Percentiles rank a stretch among this genome's conserved stretches.
These are phyloP conservation scores for Conistra vaccinii DNA, from an alignment of 2,888 invertebrate genomes.

Conservation along the genomic window DNA sequence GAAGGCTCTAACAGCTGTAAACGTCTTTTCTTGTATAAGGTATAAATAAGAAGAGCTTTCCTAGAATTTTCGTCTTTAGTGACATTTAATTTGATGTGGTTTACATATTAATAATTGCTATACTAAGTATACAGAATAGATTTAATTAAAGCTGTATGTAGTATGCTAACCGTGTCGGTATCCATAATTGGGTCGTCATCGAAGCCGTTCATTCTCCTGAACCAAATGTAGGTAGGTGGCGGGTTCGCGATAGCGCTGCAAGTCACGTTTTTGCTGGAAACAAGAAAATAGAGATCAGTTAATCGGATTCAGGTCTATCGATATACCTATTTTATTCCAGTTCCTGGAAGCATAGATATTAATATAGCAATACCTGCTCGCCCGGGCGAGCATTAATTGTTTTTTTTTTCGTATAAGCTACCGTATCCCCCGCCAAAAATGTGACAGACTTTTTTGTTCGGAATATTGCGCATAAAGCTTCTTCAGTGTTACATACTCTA, in stretches of 20 bases:
- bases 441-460: too few species aligned
- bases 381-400: too few species aligned
- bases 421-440: too few species aligned
- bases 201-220: conserved; percentile 70
- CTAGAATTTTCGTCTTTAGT: neutral
- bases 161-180: conserved; percentile 77
- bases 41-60: neutral
- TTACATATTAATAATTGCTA: neutral
- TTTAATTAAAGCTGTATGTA: neutral
- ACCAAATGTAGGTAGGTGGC: conserved; percentile 81
- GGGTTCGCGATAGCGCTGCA: conserved; percentile 85
- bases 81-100: neutral
- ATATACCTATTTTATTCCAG: neutral
- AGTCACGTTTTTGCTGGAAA: conserved; percentile 85
- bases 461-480: too few species aligned
- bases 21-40: too few species aligned
- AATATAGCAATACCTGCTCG: too few species aligned
- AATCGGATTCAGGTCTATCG: neutral
- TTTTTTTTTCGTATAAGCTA: too few species aligned
- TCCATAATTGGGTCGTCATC: conserved; percentile 76
- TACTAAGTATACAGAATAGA: neutral
- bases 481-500: too few species aligned
- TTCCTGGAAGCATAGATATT: too few species aligned
- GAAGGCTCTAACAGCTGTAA: neutral
- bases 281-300: neutral